Evolutionary conservation across 37 sponge, comb jelly and placozoan genomes (phyloP).

Genomic region (Ephydatia muelleri): DNA sequence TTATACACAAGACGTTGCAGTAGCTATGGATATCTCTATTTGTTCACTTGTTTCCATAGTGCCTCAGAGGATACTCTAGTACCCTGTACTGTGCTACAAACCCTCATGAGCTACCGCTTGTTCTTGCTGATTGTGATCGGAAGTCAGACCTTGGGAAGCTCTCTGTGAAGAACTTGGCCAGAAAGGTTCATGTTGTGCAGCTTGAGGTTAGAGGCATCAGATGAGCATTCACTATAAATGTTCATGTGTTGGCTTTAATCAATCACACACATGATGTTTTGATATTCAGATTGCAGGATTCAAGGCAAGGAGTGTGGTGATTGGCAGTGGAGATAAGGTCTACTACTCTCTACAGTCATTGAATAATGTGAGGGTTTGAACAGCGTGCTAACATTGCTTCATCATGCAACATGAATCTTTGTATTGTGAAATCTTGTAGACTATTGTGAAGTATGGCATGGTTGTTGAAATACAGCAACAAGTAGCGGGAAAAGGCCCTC

Average conservation of each 20-base stretch:
- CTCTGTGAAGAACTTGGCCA: not conserved
- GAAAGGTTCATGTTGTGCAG: not conserved
- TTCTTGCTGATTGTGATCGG: not conserved
- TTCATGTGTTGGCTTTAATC: not conserved
- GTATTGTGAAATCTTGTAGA: not conserved
- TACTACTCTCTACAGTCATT: slow-evolving; percentile 40
- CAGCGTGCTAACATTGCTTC: not conserved
- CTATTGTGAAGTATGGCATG: slow-evolving; percentile 27
- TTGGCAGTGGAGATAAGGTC: slow-evolving; percentile 26
- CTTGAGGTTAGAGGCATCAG: not conserved
- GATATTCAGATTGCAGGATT: slow-evolving; percentile 26
- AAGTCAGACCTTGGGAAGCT: not conserved
- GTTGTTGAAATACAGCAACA: slow-evolving; percentile 50
- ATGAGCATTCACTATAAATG: not conserved
- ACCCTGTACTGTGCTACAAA: not conserved
- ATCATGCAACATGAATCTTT: not conserved
- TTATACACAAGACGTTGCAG: no score
- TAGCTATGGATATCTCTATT: not conserved
- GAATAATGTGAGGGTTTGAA: not conserved
- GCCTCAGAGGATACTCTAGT: not conserved
- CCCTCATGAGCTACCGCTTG: not conserved
- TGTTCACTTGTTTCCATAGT: not conserved
- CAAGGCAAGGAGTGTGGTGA: slow-evolving; percentile 4
- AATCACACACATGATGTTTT: not conserved
- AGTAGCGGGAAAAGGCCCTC: not conserved